Evolutionary conservation across 1,140 invertebrate genomes (phyloP).

Genomic region (Psilanteris sp.): DNA sequence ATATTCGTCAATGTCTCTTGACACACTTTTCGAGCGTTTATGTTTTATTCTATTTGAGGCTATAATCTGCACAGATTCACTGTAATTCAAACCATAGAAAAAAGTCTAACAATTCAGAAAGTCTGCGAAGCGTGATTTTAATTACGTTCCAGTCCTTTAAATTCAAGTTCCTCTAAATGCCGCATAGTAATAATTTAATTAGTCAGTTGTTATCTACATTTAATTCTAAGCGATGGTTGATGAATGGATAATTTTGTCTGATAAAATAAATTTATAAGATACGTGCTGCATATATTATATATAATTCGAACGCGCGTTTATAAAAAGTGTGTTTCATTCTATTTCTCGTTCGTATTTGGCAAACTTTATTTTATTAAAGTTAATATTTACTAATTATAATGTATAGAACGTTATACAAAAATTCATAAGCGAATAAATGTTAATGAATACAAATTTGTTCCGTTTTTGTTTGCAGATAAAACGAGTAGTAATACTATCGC

Average conservation of each 20-base stretch:
- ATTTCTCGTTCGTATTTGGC: too few species aligned
- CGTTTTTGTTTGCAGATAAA: too few species aligned
- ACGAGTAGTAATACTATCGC: too few species aligned
- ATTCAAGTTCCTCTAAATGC: constrained; percentile 42
- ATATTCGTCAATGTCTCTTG: constrained; percentile 56
- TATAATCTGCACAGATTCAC: constrained; percentile 55
- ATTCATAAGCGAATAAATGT: too few species aligned
- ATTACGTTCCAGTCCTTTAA: constrained; percentile 53
- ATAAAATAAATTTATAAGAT: constrained; percentile 24
- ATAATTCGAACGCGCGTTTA: too few species aligned
- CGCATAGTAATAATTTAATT: constrained; percentile 39
- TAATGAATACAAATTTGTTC: too few species aligned
- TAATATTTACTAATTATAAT: too few species aligned
- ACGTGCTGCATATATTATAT: too few species aligned
- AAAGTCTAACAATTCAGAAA: constrained; percentile 57
- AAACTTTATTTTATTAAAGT: too few species aligned
- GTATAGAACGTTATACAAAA: too few species aligned
- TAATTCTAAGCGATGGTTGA: constrained; percentile 24
- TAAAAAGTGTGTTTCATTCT: too few species aligned
- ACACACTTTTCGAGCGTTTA: constrained; percentile 59
- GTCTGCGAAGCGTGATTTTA: constrained; percentile 59
- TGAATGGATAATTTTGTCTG: constrained; percentile 15
- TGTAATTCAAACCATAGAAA: constrained; percentile 55
- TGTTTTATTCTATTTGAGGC: constrained; percentile 47
- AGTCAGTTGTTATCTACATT: constrained; percentile 26